These are phyloP conservation scores for Sinhomidia bicolor DNA, from an alignment of 2,888 invertebrate genomes.

Conservation along the genomic window DNA sequence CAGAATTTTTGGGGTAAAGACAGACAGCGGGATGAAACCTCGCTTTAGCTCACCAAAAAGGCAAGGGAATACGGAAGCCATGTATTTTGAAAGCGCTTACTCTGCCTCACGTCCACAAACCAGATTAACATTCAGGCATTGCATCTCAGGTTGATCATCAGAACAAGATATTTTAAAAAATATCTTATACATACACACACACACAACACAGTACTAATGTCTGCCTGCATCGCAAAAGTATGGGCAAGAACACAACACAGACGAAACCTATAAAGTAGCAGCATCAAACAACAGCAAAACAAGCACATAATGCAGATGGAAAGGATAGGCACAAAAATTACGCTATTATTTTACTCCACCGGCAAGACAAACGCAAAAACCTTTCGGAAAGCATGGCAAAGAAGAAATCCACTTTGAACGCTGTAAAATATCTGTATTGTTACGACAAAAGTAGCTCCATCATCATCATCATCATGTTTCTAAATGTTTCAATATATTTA, in stretches of 20 bases:
- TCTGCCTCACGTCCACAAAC: slow-evolving; percentile 34
- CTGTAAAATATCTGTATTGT: slow-evolving; percentile 3
- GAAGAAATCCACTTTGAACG: neutral
- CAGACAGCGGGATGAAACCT: slow-evolving; percentile 45
- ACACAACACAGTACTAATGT: too few species aligned
- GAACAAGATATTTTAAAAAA: too few species aligned
- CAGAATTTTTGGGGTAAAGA: neutral
- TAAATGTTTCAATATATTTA: too few species aligned
- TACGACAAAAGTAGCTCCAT: neutral
- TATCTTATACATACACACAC: too few species aligned
- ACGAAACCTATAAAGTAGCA: neutral
- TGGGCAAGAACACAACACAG: too few species aligned
- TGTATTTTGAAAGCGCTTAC: slow-evolving; percentile 8
- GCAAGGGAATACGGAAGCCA: neutral
- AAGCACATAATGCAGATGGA: slow-evolving; percentile 18
- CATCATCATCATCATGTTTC: too few species aligned
- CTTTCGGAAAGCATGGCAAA: neutral
- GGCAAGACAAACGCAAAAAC: slow-evolving; percentile 20
- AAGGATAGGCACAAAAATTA: neutral
- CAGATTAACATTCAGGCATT: too few species aligned
- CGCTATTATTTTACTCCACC: slow-evolving; percentile 41
- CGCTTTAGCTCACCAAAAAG: neutral
- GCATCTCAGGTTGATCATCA: too few species aligned
- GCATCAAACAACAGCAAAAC: neutral
- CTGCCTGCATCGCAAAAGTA: too few species aligned